Conservation (phyloP, 2,797 vertebrate genomes). For the Chloroceryle inda region DNA sequence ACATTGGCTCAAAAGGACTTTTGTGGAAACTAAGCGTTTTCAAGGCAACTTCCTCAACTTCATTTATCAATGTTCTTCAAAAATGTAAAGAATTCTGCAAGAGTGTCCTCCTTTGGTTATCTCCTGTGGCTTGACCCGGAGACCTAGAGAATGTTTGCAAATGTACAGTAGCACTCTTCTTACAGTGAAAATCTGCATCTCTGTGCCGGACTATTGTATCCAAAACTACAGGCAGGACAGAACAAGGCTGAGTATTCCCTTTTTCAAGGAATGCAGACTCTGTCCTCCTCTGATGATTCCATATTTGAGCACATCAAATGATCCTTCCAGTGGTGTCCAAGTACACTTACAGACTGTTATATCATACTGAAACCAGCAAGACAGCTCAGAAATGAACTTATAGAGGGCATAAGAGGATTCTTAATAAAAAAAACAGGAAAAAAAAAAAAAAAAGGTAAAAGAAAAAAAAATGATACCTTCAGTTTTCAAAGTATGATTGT, state of each 20-base stretch:
- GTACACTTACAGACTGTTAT: constrained; percentile 87
- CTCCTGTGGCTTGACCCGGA: constrained; percentile 81
- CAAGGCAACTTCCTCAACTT: constrained; percentile 81
- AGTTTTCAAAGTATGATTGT: constrained; percentile 74
- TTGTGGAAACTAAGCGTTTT: constrained; percentile 80
- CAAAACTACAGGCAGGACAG: constrained; percentile 64
- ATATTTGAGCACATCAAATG: constrained; percentile 92
- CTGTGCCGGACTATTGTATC: constrained; percentile 75
- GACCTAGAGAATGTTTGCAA: constrained; percentile 80
- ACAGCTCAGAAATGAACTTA: constrained; percentile 87
- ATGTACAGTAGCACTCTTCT: constrained; percentile 78
- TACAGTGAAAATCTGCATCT: constrained; percentile 70
- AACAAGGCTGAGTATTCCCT: constrained; percentile 73
- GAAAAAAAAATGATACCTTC: constrained; percentile 69
- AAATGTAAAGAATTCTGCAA: constrained; percentile 80
- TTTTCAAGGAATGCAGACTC: constrained; percentile 77
- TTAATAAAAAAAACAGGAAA: not conserved
- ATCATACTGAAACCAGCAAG: constrained; percentile 95
- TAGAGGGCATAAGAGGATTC: constrained; percentile 80
- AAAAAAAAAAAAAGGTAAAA: constrained; percentile 29
- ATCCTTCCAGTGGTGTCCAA: constrained; percentile 86
- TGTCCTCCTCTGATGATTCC: constrained; percentile 84
- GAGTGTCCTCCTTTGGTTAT: constrained; percentile 79
- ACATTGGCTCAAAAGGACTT: constrained; percentile 83
- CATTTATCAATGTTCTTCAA: constrained; percentile 81